Conservation (phyloP, 2,888 invertebrate species). For the Pollenia angustigena region DNA sequence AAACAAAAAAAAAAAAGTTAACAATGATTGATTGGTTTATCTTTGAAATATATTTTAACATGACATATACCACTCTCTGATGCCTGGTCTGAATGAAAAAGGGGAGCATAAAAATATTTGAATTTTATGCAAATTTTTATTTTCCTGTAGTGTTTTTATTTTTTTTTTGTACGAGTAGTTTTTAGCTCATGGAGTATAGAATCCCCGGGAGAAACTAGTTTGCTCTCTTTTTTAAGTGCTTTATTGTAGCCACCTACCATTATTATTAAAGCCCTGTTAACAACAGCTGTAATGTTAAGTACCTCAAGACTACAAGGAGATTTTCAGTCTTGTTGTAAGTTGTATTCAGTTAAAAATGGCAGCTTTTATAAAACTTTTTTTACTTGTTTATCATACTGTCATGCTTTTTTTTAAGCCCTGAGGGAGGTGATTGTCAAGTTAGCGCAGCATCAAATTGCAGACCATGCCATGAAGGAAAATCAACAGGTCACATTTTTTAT, state of each 20-base stretch:
- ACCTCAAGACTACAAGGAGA: neutral
- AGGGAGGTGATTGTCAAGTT: conserved; percentile 80
- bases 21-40: conserved; percentile 72
- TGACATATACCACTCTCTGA: conserved; percentile 37
- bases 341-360: conserved; percentile 54
- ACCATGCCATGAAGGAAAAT: neutral
- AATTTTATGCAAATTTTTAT: conserved; percentile 68
- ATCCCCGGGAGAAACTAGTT: conserved; percentile 53
- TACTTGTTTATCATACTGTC: conserved; percentile 65
- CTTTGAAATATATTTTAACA: conserved; percentile 54
- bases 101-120: conserved; percentile 46
- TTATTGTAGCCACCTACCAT: conserved; percentile 50
- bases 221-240: conserved; percentile 24
- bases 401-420: conserved; percentile 74
- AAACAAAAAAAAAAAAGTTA: conserved; percentile 14
- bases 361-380: conserved; percentile 35
- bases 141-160: conserved; percentile 54
- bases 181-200: neutral
- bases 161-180: neutral
- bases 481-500: neutral
- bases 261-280: conserved; percentile 36
- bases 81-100: neutral
- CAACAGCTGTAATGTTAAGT: conserved; percentile 50
- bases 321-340: conserved; percentile 2
- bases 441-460: conserved; percentile 69